Evolutionary conservation across 2,113 vertebrate genomes (phyloP), one percentile per base, ranked within the genome.

Genomic region (Rattus norvegicus): DNA sequence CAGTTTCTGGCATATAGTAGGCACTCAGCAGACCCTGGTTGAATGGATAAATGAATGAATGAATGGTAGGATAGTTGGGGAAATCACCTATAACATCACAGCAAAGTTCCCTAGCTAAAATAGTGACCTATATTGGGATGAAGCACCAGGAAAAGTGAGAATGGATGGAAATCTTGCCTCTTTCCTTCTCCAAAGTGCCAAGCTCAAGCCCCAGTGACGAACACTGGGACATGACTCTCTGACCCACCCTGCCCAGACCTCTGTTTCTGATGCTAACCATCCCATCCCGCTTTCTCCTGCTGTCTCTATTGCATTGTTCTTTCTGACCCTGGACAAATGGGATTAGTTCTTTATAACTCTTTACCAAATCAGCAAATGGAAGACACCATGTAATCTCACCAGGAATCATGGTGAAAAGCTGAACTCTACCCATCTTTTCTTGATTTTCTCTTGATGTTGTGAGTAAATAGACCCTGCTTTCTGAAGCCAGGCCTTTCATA

Each of bases 391-490:
- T 69, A 36, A 69, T 36, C 67, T 33, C 67, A 36, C 67, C n/a
- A 30, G 54, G 54, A 59, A 16, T 16, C 19, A n/a, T 6, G 0
- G 43, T 11, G 16, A 81, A 61, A 89, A 36, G 67, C 26, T 14
- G 16, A 43, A 28, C 47, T 77, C 13, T 6, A 30, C 26, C 61
- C 80, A 43, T 61, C n/a, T 22, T 61, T n/a, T 80, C 90, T 86
- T 56, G 88, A 87, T 91, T 79, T 91, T 70, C 88, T 84, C 87
- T 85, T 88, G 88, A 93, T 84, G 61, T 81, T 69, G 63, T 12
- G 1, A 76, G 28, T 75, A 80, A 84, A 90, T 54, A 91, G 36
- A 81, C 19, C 19, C 54, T 95, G 43, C 43, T 72, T 91, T 22
- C 83, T 39, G 54, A 79, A 0, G 16, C 79, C 79, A 17, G 70